These are phyloP conservation scores for Beaufortia kweichowensis DNA, from an alignment of 2,113 vertebrate genomes.

Conservation along the genomic window DNA sequence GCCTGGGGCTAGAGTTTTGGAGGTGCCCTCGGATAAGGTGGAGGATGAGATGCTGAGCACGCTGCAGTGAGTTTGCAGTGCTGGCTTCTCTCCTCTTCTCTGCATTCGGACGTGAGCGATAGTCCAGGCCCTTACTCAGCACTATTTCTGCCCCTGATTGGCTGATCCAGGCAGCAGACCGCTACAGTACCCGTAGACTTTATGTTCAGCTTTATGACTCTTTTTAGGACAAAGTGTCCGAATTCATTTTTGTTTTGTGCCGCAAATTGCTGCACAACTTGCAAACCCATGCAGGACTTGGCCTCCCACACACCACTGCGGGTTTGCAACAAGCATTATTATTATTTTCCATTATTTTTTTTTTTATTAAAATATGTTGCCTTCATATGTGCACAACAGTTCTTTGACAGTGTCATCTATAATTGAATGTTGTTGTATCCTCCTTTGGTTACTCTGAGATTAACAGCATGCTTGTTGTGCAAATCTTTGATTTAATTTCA, in stretches of 20 bases:
- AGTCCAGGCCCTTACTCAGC: constrained; percentile 83
- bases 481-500: constrained; percentile 65
- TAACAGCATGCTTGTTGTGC: constrained; percentile 60
- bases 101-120: constrained; percentile 82
- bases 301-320: too few relatives aligned
- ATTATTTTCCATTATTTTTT: too few relatives aligned
- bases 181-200: constrained; percentile 57
- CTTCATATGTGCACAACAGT: not conserved
- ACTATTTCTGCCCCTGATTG: constrained; percentile 79
- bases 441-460: constrained; percentile 55
- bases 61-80: constrained; percentile 81
- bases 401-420: not conserved
- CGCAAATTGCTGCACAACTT: too few relatives aligned
- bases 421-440: constrained; percentile 15
- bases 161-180: constrained; percentile 71
- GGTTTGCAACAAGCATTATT: too few relatives aligned
- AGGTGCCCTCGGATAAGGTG: constrained; percentile 53
- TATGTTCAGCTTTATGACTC: constrained; percentile 52
- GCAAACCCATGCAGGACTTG: too few relatives aligned
- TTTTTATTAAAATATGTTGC: not conserved
- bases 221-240: constrained; percentile 12
- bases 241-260: constrained; percentile 7
- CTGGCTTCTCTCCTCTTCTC: constrained; percentile 71
- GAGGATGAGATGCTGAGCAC: constrained; percentile 66
- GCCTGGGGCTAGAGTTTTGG: constrained; percentile 31